Percentiles rank a stretch among this genome's conserved stretches.
These are phyloP conservation scores for Tetragonisca angustula DNA, from an alignment of 2,888 invertebrate genomes.

Conservation along the genomic window DNA sequence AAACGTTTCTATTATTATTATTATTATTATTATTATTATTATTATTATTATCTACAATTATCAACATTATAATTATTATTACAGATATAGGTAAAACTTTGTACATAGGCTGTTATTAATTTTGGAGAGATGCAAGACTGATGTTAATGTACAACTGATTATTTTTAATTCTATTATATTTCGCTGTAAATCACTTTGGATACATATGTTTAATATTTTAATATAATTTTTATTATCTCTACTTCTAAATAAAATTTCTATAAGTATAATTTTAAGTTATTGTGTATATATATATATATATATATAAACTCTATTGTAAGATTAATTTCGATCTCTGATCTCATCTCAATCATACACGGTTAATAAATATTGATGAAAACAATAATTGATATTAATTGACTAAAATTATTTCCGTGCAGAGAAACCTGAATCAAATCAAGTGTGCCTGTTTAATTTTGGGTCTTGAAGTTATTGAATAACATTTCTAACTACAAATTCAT, in stretches of 20 bases:
- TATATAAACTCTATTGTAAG: background rate
- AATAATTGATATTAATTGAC: background rate
- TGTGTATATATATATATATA: background rate
- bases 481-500: too few species aligned
- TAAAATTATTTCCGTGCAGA: too few species aligned
- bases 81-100: background rate
- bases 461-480: too few species aligned
- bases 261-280: background rate
- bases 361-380: background rate
- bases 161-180: background rate
- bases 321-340: background rate
- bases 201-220: background rate
- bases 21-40: too few species aligned
- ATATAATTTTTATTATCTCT: background rate
- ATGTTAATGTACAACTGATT: background rate
- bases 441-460: too few species aligned
- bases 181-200: background rate
- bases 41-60: too few species aligned
- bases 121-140: conserved; percentile 24
- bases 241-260: background rate
- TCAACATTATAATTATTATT: background rate
- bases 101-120: background rate
- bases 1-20: too few species aligned
- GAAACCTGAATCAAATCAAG: too few species aligned
- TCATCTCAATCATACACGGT: background rate